A percentile compares a stretch with the other conserved stretches of the same genome.
These are phyloP conservation scores for Heliconius hewitsoni DNA, from an alignment of 1,140 invertebrate genomes.

Conservation along the genomic window DNA sequence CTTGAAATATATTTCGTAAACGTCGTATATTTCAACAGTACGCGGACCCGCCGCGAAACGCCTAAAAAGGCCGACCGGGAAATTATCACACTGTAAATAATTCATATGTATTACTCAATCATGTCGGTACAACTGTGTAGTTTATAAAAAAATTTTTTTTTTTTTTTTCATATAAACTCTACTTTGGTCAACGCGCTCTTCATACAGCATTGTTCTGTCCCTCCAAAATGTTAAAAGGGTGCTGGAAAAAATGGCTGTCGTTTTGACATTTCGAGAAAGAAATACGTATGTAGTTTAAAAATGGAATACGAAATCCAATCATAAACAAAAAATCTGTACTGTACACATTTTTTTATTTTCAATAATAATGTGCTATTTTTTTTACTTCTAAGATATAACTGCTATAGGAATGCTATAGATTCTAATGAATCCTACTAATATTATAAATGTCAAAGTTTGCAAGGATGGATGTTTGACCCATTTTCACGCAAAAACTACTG, in stretches of 20 bases:
- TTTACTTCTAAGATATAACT: no score
- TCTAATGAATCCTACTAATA: no score
- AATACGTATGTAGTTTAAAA: background rate
- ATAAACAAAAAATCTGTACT: background rate
- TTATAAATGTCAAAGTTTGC: no score
- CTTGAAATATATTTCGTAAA: conserved; percentile 38
- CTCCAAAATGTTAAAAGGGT: conserved; percentile 32
- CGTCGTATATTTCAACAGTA: conserved; percentile 44
- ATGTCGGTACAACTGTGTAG: conserved; percentile 59
- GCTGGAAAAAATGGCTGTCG: conserved; percentile 29
- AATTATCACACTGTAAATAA: conserved; percentile 77
- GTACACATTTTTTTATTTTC: background rate
- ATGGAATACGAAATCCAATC: background rate
- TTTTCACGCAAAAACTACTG: no score
- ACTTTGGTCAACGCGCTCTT: conserved; percentile 52
- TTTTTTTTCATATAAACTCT: conserved; percentile 47
- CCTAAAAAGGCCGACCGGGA: conserved; percentile 62
- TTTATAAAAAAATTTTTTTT: conserved; percentile 44
- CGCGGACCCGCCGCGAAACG: conserved; percentile 46
- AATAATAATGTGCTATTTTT: background rate
- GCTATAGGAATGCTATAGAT: no score
- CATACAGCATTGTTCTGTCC: conserved; percentile 57
- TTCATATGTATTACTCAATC: conserved; percentile 76
- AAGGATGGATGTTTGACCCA: no score
- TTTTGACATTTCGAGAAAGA: conserved; percentile 23